Conservation (phyloP, 2,113 vertebrate genomes). For the Elephantulus edwardii region DNA sequence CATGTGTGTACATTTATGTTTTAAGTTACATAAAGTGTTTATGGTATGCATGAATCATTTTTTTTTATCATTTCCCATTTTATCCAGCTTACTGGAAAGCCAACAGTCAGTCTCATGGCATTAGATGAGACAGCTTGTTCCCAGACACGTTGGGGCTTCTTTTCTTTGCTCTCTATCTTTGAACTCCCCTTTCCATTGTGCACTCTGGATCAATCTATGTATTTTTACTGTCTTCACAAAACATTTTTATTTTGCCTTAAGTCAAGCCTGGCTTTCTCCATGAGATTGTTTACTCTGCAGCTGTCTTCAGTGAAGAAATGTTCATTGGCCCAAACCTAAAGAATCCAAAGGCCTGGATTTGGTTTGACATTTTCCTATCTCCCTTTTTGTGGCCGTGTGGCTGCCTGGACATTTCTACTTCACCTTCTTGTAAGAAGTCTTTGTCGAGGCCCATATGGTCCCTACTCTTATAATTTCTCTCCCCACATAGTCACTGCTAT, state of each 20-base stretch:
- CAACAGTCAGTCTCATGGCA: neutral
- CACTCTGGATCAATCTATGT: neutral
- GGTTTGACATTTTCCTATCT: neutral
- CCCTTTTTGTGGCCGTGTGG: neutral
- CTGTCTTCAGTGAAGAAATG: neutral
- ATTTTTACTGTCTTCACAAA: constrained; percentile 23
- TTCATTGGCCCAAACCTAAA: neutral
- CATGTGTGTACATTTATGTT: constrained; percentile 71
- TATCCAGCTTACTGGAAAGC: constrained; percentile 42
- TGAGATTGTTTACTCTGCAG: neutral
- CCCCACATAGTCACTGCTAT: neutral
- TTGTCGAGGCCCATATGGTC: neutral
- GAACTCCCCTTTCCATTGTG: neutral
- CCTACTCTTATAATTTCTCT: neutral
- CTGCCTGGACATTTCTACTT: neutral
- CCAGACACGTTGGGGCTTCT: neutral
- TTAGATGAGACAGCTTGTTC: constrained; percentile 24
- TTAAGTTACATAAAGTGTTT: constrained; percentile 71
- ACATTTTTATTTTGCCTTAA: constrained; percentile 29
- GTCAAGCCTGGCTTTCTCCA: neutral
- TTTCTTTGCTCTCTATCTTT: neutral
- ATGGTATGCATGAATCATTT: constrained; percentile 59
- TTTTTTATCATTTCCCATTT: constrained; percentile 60
- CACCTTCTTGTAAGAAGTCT: neutral
- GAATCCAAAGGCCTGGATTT: neutral